phyloP scores from a whole-genome alignment of 2,113 vertebrate species.

The Pelecanoides urinatrix region DNA sequence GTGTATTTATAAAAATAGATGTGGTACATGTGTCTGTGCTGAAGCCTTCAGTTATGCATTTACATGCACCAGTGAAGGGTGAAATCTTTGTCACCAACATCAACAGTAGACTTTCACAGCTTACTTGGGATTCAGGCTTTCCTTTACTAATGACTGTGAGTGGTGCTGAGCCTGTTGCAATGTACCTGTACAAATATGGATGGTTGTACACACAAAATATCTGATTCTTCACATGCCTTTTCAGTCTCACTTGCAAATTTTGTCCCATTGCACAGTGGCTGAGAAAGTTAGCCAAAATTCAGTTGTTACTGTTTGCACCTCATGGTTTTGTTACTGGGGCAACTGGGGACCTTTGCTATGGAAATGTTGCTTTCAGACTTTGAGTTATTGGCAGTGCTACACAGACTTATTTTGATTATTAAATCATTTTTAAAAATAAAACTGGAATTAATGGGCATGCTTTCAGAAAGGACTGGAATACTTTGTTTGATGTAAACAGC shows the following conservation, averaged over 20 bases:
- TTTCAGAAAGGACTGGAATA: neutral
- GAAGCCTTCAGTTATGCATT: neutral
- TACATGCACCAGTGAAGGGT: neutral
- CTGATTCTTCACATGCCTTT: neutral
- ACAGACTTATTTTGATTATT: neutral
- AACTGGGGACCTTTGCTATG: neutral
- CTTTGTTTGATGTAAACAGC: neutral
- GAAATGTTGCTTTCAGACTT: neutral
- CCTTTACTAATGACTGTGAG: neutral
- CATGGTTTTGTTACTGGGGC: slow-evolving; percentile 11
- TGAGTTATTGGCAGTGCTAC: neutral
- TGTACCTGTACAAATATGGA: neutral
- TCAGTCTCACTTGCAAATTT: neutral
- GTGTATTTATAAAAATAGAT: neutral
- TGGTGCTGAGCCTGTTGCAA: neutral
- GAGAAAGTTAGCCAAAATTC: neutral
- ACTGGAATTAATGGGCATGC: neutral
- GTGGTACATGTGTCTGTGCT: neutral
- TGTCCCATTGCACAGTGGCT: neutral
- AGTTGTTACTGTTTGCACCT: neutral
- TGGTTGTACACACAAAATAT: neutral
- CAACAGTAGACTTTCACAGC: neutral
- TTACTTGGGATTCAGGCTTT: neutral
- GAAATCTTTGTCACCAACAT: neutral
- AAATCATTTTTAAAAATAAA: neutral